Evolutionary conservation across 1,140 invertebrate species (phyloP), one percentile per base, ranked within the genome.

Genomic region (Zaprionus davidi): DNA sequence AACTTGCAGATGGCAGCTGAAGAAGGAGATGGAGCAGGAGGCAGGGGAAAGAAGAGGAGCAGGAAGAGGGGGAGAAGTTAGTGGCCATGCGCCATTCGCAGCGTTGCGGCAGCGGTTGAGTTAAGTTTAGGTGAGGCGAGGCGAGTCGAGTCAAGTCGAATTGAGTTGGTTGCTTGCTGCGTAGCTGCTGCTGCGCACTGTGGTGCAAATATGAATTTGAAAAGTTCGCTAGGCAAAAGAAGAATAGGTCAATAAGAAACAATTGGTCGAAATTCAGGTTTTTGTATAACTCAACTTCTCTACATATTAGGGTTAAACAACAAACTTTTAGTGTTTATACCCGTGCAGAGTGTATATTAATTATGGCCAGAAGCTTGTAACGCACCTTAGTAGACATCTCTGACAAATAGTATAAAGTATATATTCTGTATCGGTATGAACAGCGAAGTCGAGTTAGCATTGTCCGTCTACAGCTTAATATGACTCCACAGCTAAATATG

Each of bases 61-160:
- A 55, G 53, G 2, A 2, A 5, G 12, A 26, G 22, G 4, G 5
- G 3, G 2, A 22, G 46, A 7, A 22, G 9, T 34, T 44, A 17
- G 20, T 44, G 65, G 71, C 72, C 67, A 59, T 76, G 73, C 73
- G 73, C 60, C 73, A 76, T 76, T 76, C 68, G 73, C 44, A 36
- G 56, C 26, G 68, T 56, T 75, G 72, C 67, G 60, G 68, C 73
- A 76, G 63, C 49, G 53, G 11, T 56, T 31, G 53, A 31, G 53
- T 31, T 56, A 26, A 31, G 53, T 69, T 75, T 51, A 75, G 67
- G 51, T 58, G 22, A 71, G 67, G 58, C 71, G 20, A 60, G 68
- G 51, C 71, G 26, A 76, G 67, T 53, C 57, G 28, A 71, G 67
- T 71, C 64, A 15, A 59, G 67, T 70, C 68, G 73, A 71, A 76